Conservation (phyloP, 2,113 vertebrate genomes). For the Triplophysa dalaica region DNA sequence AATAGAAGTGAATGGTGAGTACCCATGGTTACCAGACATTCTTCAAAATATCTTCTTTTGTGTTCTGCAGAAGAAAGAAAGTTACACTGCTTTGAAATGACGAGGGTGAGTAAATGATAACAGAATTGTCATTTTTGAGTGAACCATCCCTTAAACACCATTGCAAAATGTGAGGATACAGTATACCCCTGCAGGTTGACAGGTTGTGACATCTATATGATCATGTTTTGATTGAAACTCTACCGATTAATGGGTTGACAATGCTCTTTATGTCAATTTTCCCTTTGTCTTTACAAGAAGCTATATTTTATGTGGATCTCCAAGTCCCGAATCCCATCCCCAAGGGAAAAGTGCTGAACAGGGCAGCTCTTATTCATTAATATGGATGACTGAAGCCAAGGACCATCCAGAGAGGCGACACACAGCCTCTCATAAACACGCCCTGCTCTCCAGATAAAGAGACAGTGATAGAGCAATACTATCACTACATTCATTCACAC, state of each 20-base stretch:
- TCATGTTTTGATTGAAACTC: too few relatives aligned
- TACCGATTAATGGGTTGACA: neutral
- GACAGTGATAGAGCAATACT: slow-evolving; percentile 33
- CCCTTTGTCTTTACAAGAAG: neutral
- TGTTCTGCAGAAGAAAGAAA: too few relatives aligned
- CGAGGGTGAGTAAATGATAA: too few relatives aligned
- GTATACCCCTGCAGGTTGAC: too few relatives aligned
- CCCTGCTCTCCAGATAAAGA: slow-evolving; percentile 30
- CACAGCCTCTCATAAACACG: slow-evolving; percentile 19
- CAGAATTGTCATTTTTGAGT: too few relatives aligned
- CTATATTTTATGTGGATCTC: neutral
- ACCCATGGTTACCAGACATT: too few relatives aligned
- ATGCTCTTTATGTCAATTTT: neutral
- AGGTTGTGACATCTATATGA: too few relatives aligned
- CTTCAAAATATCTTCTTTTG: too few relatives aligned
- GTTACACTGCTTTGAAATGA: too few relatives aligned
- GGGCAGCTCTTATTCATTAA: slow-evolving; percentile 38
- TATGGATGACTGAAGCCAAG: slow-evolving; percentile 18
- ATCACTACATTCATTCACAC: slow-evolving; percentile 31
- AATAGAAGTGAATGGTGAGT: too few relatives aligned
- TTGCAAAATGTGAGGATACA: too few relatives aligned
- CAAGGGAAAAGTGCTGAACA: slow-evolving; percentile 23
- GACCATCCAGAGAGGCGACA: slow-evolving; percentile 12
- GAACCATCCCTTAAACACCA: too few relatives aligned
- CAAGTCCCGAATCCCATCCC: slow-evolving; percentile 15